Base-by-base conservation (phyloP, 2,797 vertebrate genomes). In the Chrosomus eos region DNA sequence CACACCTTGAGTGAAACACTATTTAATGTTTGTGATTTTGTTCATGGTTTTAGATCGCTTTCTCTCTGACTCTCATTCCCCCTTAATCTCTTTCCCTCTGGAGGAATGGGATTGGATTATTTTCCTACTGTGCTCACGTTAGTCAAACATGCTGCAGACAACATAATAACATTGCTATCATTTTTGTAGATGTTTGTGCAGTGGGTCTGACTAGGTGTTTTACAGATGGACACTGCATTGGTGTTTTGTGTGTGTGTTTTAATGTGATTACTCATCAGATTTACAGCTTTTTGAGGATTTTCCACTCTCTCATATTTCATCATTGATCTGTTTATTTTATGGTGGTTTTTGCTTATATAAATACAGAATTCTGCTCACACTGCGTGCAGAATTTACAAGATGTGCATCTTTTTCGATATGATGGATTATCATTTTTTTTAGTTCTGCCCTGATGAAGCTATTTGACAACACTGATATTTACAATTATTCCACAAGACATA, bases 281-380 rank as follows among this genome's bases (percentile, higher is more conserved):
- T 51, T 82, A 48, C 1, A 73, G 53, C 21, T 48, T 1, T 33
- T 62, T 73, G 40, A 33, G 31, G 1, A 51, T 48, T 13, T 48
- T 82, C 28, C 4, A 11, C 43, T 33, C 7, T 74, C 38, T 64
- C 60, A 40, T 53, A 38, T 53, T 67, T 75, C 23, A 23, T 62
- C 45, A 53, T 66, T 64, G 58, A 67, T 66, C 58, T 53, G 60
- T 38, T 75, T 66, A 74, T 58, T 60, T 62, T 43, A 45, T 21
- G 14, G 53, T 4, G 6, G 8, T 48, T 81, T 72, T 72, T 72
- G 11, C 31, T 82, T 77, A 16, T 60, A 43, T 73, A 51, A 19
- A 64, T 82, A 36, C 5, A 51, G 43, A 38, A 6, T 67, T 67
- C 9, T 67, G 7, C 14, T 82, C 8, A n/a, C 45, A 16, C 10